Percentiles rank a stretch among this genome's conserved stretches.
These are phyloP conservation scores for Conger conger DNA, from an alignment of 2,113 vertebrate species.

Conservation along the genomic window DNA sequence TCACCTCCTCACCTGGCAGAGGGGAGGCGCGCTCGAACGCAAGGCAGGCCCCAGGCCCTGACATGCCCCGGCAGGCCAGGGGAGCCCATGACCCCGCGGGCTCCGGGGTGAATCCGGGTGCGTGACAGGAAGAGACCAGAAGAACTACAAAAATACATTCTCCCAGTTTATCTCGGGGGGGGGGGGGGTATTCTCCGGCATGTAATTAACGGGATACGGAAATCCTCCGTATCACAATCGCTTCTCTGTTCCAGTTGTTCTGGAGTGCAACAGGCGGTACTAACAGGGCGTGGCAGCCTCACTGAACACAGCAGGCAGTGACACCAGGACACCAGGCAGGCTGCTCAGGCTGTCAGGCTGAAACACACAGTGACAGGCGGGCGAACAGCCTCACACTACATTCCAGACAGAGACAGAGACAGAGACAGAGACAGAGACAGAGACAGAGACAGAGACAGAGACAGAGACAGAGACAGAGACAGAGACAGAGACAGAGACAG, in stretches of 20 bases:
- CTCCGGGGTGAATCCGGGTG: background rate
- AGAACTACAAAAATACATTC: background rate
- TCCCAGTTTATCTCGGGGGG: background rate
- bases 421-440: background rate
- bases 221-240: background rate
- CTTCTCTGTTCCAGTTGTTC: background rate
- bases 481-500: no score
- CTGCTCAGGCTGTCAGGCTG: background rate
- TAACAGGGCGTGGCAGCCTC: background rate
- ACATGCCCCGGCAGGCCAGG: background rate
- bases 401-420: background rate
- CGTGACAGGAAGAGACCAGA: background rate
- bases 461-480: no score
- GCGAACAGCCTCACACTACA: background rate
- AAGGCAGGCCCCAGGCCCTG: background rate
- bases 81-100: background rate
- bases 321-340: background rate
- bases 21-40: background rate
- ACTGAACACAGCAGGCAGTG: background rate
- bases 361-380: background rate
- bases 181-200: background rate
- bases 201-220: background rate
- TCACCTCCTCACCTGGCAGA: background rate
- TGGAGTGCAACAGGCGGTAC: background rate
- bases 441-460: no score